These are phyloP conservation scores for Halesus radiatus DNA, from an alignment of 1,140 invertebrate genomes.

Conservation along the genomic window DNA sequence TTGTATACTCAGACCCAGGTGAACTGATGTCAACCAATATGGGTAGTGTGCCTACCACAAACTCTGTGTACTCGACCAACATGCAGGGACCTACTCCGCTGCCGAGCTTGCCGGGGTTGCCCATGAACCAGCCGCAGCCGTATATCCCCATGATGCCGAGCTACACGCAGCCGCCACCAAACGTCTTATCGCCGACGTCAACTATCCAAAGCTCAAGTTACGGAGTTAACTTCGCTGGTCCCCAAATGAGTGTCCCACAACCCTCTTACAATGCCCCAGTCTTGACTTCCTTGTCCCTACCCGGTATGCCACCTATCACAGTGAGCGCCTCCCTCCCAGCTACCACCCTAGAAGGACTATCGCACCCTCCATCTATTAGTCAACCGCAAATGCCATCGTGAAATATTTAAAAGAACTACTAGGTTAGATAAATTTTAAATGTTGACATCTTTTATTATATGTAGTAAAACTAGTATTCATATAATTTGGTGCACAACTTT, in stretches of 20 bases:
- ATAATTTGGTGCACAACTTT: conserved; percentile 11
- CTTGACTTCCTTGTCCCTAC: conserved; percentile 80
- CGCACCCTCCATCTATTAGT: conserved; percentile 65
- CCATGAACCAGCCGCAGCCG: conserved; percentile 71
- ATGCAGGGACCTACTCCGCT: conserved; percentile 67
- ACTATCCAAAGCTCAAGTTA: background rate
- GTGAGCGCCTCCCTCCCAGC: conserved; percentile 80
- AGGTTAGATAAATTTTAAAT: conserved; percentile 31
- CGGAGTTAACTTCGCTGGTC: conserved; percentile 1
- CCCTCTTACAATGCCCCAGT: conserved; percentile 64
- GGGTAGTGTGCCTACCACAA: conserved; percentile 43
- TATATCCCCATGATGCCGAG: conserved; percentile 70
- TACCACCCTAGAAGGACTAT: conserved; percentile 67
- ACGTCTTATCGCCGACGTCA: conserved; percentile 32
- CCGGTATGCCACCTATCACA: conserved; percentile 87
- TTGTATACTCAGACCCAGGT: conserved; percentile 33
- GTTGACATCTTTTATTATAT: conserved; percentile 30
- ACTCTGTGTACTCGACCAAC: conserved; percentile 58
- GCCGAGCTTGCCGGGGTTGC: conserved; percentile 75
- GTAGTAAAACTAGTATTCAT: conserved; percentile 17
- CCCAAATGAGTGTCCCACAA: conserved; percentile 57
- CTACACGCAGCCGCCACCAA: conserved; percentile 61
- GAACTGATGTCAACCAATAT: conserved; percentile 46
- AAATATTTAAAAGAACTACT: conserved; percentile 39
- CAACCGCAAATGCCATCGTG: conserved; percentile 62